phyloP scores from a whole-genome alignment of 2,888 invertebrate genomes.

The Arctia plantaginis region DNA sequence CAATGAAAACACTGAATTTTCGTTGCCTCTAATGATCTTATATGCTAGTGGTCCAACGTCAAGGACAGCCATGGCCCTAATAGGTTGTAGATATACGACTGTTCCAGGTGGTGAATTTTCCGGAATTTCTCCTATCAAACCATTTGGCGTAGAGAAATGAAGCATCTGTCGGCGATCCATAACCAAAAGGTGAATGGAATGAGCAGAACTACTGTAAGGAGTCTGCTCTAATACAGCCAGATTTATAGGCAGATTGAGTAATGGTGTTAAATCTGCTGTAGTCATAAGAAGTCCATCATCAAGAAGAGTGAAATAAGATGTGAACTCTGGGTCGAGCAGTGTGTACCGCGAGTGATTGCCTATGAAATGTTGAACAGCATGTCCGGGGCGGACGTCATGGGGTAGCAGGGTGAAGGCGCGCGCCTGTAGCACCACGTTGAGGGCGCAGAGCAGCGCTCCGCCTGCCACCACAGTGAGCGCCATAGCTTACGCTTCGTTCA shows the following conservation, averaged over 20 bases:
- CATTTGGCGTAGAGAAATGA: constrained; percentile 89
- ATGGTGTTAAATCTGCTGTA: constrained; percentile 93
- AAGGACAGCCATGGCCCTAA: constrained; percentile 90
- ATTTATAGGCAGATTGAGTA: constrained; percentile 93
- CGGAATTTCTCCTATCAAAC: constrained; percentile 89
- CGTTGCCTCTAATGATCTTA: constrained; percentile 92
- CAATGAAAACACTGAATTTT: constrained; percentile 90
- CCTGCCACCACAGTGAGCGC: constrained; percentile 76
- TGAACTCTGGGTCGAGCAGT: constrained; percentile 91
- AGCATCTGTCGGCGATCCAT: constrained; percentile 94
- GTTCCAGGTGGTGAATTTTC: constrained; percentile 93
- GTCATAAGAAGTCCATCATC: constrained; percentile 97
- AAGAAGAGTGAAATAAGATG: constrained; percentile 94
- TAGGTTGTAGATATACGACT: constrained; percentile 89
- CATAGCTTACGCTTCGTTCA: constrained; percentile 64
- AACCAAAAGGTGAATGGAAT: constrained; percentile 93
- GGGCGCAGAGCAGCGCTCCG: constrained; percentile 76
- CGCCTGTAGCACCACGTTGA: constrained; percentile 68
- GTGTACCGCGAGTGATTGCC: constrained; percentile 85
- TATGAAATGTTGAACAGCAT: constrained; percentile 93
- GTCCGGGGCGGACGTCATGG: constrained; percentile 96
- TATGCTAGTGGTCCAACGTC: constrained; percentile 91
- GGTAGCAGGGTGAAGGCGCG: constrained; percentile 90
- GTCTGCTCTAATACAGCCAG: constrained; percentile 93
- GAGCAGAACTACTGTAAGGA: constrained; percentile 92